Evolutionary conservation across 2,797 vertebrate species (phyloP), one percentile per base, ranked within the genome.

Genomic region (Anomalospiza imberbis): DNA sequence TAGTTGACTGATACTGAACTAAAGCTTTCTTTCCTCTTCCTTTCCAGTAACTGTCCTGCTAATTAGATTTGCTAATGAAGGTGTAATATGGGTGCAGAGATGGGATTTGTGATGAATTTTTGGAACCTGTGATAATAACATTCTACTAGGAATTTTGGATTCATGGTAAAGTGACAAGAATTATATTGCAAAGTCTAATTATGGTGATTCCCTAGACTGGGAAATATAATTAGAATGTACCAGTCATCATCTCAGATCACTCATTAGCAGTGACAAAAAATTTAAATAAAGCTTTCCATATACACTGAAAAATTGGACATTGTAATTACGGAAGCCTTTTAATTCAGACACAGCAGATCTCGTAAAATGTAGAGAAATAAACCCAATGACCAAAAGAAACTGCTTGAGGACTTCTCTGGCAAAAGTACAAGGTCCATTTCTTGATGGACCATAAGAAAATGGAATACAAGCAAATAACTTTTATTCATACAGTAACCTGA

Each of bases 191-290:
- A 55, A 36, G 51, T 81, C 81, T 63, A 85, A 94, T 94, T 91
- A 85, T 42, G 26, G 75, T 86, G 73, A 90, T 91, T 71, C 54
- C 26, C 72, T 93, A 92, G 44, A 67, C 36, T 91, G 12, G 55
- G 55, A 91, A 91, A 95, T 47, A 67, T 89, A 95, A 91, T 80
- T 96, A 87, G 67, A 95, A 91, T 45, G 51, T 63, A 89, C 19
- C 22, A 89, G 60, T 82, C 57, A 70, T 88, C 73, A 75, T 44
- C 75, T 92, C 53, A 38, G 72, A 91, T 95, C 57, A 90, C 45
- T 65, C 62, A 86, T 71, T 93, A 95, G 29, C 53, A 81, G 4
- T 85, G 47, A 86, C 62, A 53, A 89, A 91, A 68, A 44, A 8
- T 45, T 93, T 54, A 91, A 88, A 93, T 75, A 95, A 66, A 91